These are phyloP conservation scores for Podilymbus podiceps DNA, from an alignment of 2,113 vertebrate species.

Conservation along the genomic window DNA sequence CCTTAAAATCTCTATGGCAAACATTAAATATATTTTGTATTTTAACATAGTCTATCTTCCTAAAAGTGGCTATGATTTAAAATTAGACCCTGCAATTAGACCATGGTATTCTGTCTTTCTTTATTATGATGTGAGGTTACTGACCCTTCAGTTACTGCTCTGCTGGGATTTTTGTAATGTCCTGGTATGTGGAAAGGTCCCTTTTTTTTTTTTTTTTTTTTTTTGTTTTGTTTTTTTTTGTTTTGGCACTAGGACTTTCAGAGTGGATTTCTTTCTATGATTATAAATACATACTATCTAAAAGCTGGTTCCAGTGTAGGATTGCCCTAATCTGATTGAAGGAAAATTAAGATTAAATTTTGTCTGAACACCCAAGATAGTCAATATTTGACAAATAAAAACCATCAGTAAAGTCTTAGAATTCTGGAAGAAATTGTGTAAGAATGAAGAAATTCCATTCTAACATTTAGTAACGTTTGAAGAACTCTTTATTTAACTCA, in stretches of 20 bases:
- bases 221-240: neutral
- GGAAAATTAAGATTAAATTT: neutral
- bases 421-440: neutral
- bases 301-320: neutral
- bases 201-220: neutral
- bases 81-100: neutral
- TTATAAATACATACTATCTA: neutral
- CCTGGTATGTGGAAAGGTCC: neutral
- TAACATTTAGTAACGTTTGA: neutral
- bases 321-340: neutral
- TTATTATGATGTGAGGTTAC: neutral
- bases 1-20: neutral
- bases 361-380: neutral
- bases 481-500: neutral
- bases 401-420: neutral
- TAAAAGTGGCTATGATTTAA: constrained; percentile 7
- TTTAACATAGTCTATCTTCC: neutral
- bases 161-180: constrained; percentile 30
- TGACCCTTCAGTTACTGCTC: neutral
- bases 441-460: neutral
- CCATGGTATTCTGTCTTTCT: neutral
- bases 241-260: neutral
- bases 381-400: neutral
- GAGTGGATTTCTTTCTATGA: neutral
- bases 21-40: neutral